Percentiles rank a stretch among this genome's conserved stretches.
phyloP scores from a whole-genome alignment of 2,888 invertebrate species.

The Chironomus riparius region DNA sequence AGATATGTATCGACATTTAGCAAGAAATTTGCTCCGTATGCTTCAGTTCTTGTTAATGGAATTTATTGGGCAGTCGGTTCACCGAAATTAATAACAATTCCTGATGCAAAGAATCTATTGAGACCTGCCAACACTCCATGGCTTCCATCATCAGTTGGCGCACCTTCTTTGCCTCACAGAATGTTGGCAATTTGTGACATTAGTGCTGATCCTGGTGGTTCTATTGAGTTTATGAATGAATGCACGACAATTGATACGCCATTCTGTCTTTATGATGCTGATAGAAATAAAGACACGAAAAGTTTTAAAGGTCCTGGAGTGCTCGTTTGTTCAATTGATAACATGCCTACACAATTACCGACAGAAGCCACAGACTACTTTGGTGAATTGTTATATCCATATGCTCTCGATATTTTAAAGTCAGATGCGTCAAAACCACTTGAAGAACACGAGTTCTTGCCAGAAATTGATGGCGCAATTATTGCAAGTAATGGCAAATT shows the following conservation, averaged over 20 bases:
- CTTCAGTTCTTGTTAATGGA: conserved; percentile 93
- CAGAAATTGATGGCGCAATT: conserved; percentile 69
- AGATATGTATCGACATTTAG: conserved; percentile 92
- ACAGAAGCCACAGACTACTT: conserved; percentile 96
- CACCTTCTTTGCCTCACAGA: conserved; percentile 75
- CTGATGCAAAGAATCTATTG: conserved; percentile 92
- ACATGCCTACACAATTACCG: conserved; percentile 99
- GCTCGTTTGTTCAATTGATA: conserved; percentile 98
- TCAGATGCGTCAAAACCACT: conserved; percentile 73
- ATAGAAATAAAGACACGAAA: conserved; percentile 92
- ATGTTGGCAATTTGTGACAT: conserved; percentile 97
- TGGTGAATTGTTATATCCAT: conserved; percentile 85
- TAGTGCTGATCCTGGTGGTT: conserved; percentile 97
- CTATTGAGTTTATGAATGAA: conserved; percentile 99
- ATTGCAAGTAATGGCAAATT: conserved; percentile 92
- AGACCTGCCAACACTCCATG: conserved; percentile 85
- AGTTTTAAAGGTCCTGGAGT: conserved; percentile 95
- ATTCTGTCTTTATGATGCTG: conserved; percentile 98
- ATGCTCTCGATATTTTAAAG: conserved; percentile 75
- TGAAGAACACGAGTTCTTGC: conserved; percentile 65
- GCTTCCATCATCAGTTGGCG: conserved; percentile 80
- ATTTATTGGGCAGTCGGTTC: conserved; percentile 99
- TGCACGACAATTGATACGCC: conserved; percentile 99
- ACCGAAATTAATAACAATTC: conserved; percentile 91
- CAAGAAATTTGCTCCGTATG: conserved; percentile 94